phyloP scores from a whole-genome alignment of 2,113 vertebrate species.

The Hyla sarda region DNA sequence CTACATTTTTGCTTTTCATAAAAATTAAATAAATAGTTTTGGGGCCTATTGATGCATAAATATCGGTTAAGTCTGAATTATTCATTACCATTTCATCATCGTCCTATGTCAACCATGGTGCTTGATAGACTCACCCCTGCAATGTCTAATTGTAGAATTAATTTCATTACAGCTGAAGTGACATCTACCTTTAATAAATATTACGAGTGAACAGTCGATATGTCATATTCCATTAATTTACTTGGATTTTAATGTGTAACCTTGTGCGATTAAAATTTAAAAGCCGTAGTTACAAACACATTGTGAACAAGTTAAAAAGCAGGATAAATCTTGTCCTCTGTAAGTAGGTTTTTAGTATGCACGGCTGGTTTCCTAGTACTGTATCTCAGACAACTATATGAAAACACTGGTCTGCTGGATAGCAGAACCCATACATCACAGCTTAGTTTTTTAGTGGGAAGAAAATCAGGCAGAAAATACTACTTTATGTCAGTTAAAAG shows the following conservation, averaged over 20 bases:
- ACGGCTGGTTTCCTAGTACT: background rate
- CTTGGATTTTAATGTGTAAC: background rate
- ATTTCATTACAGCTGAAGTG: background rate
- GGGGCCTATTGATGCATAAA: background rate
- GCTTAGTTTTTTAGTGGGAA: background rate
- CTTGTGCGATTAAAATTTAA: background rate
- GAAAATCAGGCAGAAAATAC: slow-evolving; percentile 46
- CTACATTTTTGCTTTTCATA: background rate
- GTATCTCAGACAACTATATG: slow-evolving; percentile 30
- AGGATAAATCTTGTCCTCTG: background rate
- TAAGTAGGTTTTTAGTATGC: slow-evolving; percentile 21
- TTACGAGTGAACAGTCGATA: background rate
- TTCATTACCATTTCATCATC: background rate
- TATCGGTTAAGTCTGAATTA: background rate
- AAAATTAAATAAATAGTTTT: background rate
- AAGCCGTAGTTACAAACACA: background rate
- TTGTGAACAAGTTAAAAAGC: background rate
- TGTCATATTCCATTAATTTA: background rate
- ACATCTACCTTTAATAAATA: slow-evolving; percentile 15
- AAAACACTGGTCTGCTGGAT: slow-evolving; percentile 35
- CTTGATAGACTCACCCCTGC: background rate
- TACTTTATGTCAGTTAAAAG: slow-evolving; percentile 20
- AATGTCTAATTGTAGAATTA: background rate
- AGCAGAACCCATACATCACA: slow-evolving; percentile 46
- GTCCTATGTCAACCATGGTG: background rate